phyloP scores from a whole-genome alignment of 2,113 vertebrate genomes.

The Potamarius usumacintae region DNA sequence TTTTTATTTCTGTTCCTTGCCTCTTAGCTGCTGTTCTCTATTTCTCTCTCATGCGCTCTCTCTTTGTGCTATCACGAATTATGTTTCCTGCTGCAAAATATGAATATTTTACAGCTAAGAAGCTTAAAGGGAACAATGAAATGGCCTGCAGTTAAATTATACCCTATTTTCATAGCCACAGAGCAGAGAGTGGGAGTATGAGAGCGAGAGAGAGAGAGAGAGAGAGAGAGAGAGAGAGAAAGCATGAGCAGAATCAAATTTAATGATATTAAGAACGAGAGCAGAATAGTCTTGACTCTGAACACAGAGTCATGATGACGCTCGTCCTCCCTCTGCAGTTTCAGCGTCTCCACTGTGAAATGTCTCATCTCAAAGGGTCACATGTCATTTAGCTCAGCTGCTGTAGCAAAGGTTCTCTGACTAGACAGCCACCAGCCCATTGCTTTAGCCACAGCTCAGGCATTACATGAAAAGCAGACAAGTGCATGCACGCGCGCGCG shows the following conservation, averaged over 20 bases:
- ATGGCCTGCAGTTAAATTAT: conserved; percentile 75
- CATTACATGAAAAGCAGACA: conserved; percentile 21
- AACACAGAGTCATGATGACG: conserved; percentile 40
- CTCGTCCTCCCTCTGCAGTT: conserved; percentile 49
- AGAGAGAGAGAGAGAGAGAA: neutral
- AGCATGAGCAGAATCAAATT: neutral
- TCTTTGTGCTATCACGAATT: conserved; percentile 60
- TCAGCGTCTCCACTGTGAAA: conserved; percentile 52
- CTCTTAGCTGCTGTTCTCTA: conserved; percentile 47
- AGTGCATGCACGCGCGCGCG: neutral
- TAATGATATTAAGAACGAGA: neutral
- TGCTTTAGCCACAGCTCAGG: neutral
- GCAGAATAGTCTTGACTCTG: conserved; percentile 47
- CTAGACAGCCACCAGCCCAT: conserved; percentile 1
- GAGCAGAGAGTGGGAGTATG: conserved; percentile 41
- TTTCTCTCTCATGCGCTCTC: conserved; percentile 8
- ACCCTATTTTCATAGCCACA: conserved; percentile 68
- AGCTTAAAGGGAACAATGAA: conserved; percentile 79
- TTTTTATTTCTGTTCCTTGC: conserved; percentile 36
- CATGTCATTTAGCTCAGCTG: conserved; percentile 31
- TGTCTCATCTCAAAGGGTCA: conserved; percentile 32
- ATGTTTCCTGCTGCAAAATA: conserved; percentile 67
- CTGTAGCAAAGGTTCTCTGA: conserved; percentile 17
- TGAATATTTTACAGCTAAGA: conserved; percentile 80
- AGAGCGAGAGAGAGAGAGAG: neutral